Percentiles rank a stretch among this genome's conserved stretches.
Evolutionary conservation across 2,113 vertebrate genomes (phyloP).

Genomic region (rabbit (Oryctolagus cuniculus)): DNA sequence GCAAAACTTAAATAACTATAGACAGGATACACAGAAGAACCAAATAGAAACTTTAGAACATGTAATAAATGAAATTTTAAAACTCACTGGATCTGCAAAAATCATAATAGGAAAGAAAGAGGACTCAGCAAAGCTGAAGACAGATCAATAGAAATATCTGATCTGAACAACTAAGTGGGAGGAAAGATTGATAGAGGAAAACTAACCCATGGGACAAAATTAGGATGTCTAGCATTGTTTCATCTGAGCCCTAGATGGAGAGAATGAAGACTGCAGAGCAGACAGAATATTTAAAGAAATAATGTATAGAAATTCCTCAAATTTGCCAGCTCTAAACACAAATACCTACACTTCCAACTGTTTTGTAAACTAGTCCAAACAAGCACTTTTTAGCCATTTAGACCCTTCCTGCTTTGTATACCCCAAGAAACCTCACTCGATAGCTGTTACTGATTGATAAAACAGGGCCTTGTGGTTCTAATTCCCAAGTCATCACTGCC

Average conservation of each 20-base stretch:
- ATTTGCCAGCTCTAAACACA: not conserved
- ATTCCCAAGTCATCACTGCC: not conserved
- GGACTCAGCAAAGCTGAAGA: not conserved
- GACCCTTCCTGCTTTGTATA: not conserved
- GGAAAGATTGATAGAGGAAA: not conserved
- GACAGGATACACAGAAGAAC: not conserved
- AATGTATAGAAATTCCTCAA: not conserved
- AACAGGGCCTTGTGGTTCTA: not conserved
- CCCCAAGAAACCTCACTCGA: not conserved
- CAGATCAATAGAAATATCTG: not conserved
- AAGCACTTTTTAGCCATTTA: not conserved
- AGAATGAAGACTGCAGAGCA: not conserved
- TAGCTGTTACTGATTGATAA: not conserved
- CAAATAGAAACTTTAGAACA: not conserved
- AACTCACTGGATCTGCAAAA: not conserved
- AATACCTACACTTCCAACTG: not conserved
- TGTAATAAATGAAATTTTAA: not conserved
- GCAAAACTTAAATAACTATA: not conserved
- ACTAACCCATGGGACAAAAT: not conserved
- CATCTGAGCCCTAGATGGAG: not conserved
- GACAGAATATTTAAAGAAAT: constrained; percentile 2
- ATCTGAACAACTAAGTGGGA: not conserved
- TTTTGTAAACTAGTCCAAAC: not conserved
- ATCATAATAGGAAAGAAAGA: not conserved
- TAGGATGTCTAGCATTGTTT: not conserved